phyloP scores from a whole-genome alignment of 2,888 invertebrate genomes.

The Chloromyia formosa region DNA sequence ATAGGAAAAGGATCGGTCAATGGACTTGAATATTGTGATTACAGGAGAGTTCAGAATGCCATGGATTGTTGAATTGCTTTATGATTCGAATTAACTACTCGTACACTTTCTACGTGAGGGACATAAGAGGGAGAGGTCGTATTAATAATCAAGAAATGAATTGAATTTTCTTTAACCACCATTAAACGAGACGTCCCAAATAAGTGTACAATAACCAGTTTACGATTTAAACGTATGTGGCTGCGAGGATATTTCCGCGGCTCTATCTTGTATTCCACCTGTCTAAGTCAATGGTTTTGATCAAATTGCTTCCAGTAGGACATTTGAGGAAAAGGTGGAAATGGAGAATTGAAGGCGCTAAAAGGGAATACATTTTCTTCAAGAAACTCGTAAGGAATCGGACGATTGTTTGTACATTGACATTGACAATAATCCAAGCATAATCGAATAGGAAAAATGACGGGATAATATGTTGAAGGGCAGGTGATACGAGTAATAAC shows the following conservation, averaged over 20 bases:
- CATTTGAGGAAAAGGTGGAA: neutral
- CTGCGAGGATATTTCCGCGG: neutral
- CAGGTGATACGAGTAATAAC: too few relatives aligned
- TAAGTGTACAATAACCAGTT: too few relatives aligned
- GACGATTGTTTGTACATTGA: too few relatives aligned
- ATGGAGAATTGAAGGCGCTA: neutral
- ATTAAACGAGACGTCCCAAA: neutral
- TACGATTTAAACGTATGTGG: neutral
- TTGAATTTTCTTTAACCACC: neutral
- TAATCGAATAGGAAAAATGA: too few relatives aligned
- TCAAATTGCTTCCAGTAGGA: neutral
- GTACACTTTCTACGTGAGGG: neutral
- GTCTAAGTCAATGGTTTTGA: neutral
- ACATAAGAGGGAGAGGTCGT: neutral
- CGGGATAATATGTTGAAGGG: too few relatives aligned
- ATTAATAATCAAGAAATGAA: neutral
- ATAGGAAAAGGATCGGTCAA: conserved; percentile 1
- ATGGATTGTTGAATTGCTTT: neutral
- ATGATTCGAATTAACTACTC: neutral
- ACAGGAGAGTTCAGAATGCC: neutral
- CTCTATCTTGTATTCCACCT: neutral
- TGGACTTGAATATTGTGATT: neutral
- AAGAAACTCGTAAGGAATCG: neutral
- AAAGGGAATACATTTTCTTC: neutral
- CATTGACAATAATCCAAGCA: too few relatives aligned